Base-by-base conservation (phyloP, 1,140 invertebrate genomes). In the Brachionus koreanus region DNA sequence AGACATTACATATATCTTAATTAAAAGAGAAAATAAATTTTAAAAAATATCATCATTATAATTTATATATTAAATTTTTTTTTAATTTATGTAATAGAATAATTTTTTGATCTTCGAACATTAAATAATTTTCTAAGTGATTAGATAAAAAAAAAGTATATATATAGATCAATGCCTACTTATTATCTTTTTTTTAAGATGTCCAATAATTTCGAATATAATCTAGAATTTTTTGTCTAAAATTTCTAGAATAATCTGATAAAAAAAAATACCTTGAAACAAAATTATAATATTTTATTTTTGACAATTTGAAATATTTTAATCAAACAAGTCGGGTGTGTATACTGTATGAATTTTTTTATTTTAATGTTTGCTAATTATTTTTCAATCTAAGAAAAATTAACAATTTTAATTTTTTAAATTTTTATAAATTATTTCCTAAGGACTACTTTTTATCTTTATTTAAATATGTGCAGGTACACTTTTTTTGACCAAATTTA, bases 91-190 rank as follows among this genome's bases (percentile, higher is more conserved):
- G 3, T 65, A 37, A 65, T 13, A 35, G 13, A 7, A 65, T 33
- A 65, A 65, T 29, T 65, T 57, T 57, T 57, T 57, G 63, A 3
- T 65, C 63, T 65, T 65, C 63, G 63, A 65, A 65, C 63, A 65
- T 29, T 65, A 37, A 65, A 65, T 65, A 65, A 65, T 57, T 57
- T 9, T 5, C 49, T 29, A 29, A 19, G n/a, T 19, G 49, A 57
- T 57, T 9, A 57, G 49, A 57, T 57, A 57, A 57, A 57, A 57
- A 9, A 29, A 29, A 57, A 19, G 49, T 57, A 16, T 19, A 57
- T 57, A 19, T 52, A 23, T 23, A 19, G 19, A 57, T 25, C 16
- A 23, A 23, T 9, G 16, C 9, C 7, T 57, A 57, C n/a, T 57
- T 57, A 57, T 19, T 19, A 7, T 7, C 19, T 57, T 57, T 57